Percentiles rank a stretch among this genome's conserved stretches.
These are phyloP conservation scores for Hartigia nigra DNA, from an alignment of 2,888 invertebrate species.

Conservation along the genomic window DNA sequence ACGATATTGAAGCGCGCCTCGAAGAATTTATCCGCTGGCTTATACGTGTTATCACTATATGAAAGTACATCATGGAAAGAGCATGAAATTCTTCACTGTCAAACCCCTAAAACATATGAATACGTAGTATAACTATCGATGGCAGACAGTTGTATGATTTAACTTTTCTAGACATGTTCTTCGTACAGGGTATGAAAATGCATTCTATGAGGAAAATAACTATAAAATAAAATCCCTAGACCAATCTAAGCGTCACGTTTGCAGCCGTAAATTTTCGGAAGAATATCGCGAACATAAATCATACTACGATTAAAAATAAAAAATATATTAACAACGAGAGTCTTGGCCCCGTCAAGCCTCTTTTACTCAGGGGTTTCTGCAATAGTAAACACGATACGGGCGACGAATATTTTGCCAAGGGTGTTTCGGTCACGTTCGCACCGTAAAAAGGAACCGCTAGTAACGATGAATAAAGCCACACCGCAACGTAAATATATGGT, in stretches of 20 bases:
- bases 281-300: slow-evolving; percentile 40
- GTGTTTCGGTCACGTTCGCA: slow-evolving; percentile 36
- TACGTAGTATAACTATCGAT: neutral
- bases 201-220: neutral
- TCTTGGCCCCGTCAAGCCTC: slow-evolving; percentile 20
- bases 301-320: slow-evolving; percentile 50
- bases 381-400: slow-evolving; percentile 38
- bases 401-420: slow-evolving; percentile 25
- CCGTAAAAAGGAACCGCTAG: slow-evolving; percentile 37
- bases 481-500: neutral
- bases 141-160: neutral
- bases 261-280: neutral
- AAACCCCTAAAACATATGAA: neutral
- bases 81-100: neutral
- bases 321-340: slow-evolving; percentile 40
- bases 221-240: neutral
- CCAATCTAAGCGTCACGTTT: neutral
- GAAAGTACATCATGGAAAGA: neutral
- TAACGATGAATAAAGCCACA: slow-evolving; percentile 26
- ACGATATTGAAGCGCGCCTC: neutral
- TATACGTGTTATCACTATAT: neutral
- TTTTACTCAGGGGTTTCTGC: slow-evolving; percentile 33
- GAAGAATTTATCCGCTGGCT: neutral
- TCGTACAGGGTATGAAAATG: neutral
- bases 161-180: neutral